Base-by-base conservation (phyloP, 2,888 invertebrate genomes). In the Malthinus flaveolus region DNA sequence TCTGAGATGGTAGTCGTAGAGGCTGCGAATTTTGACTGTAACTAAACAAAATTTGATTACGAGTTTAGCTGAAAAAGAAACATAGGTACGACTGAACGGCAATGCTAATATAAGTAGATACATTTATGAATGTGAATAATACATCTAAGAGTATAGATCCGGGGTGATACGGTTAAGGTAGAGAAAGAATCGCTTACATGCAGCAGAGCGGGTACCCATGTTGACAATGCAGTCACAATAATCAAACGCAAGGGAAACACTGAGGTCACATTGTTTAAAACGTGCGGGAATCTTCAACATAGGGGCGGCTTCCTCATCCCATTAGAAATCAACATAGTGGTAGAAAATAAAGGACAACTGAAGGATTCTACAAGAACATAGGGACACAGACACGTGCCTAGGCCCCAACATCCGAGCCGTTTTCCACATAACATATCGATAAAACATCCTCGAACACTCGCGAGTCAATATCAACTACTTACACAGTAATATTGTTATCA, bases 11-110 rank as follows among this genome's bases (percentile, higher is more conserved):
- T 92, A 96, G 81, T 99, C 99, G 81, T 96, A 94, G 68, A 99
- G 87, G 78, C 93, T 96, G 74, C 96, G 90, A 76, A 99, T 91
- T 85, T 99, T 99, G 70, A 97, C 94, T 75, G 97, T 95, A 84
- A 98, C 97, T 98, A 82, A 63, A 46, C 32, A 51, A 56, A 56
- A 42, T 32, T 33, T 39, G 36, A 34, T 52, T 36, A 54, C 35
- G 48, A 36, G 37, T 34, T 51, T 36, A 46, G 31, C 32, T 55
- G 37, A 10, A n/a, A 34, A 35, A 15, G 34, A 46, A 33, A 36
- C 33, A 52, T 47, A 12, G 32, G 49, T 48, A 49, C 48, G 51
- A 33, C 32, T 51, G 37, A 51, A 54, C 39, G 50, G 37, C 37
- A 46, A 34, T 45, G 32, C 49, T 56, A n/a, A n/a, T n/a, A 50